phyloP scores from a whole-genome alignment of 2,113 vertebrate genomes.

The Odocoileus hemionus region DNA sequence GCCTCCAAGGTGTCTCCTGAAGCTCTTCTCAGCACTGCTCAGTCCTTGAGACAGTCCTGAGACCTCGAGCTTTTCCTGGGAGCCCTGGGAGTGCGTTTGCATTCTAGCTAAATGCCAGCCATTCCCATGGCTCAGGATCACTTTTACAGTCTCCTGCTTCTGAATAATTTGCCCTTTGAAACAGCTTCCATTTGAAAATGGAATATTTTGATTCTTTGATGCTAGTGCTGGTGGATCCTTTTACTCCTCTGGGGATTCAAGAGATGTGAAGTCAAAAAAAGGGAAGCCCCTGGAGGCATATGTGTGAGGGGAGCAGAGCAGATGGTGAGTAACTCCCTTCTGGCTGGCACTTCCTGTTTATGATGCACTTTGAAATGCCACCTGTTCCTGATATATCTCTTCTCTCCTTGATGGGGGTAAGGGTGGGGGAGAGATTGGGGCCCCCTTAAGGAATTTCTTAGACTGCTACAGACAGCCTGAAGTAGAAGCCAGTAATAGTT shows the following conservation, averaged over 20 bases:
- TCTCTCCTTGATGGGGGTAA: neutral
- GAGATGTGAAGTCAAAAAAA: slow-evolving; percentile 18
- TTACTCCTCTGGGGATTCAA: slow-evolving; percentile 28
- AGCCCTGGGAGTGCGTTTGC: neutral
- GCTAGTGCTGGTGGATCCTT: neutral
- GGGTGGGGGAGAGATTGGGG: neutral
- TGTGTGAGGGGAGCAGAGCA: slow-evolving; percentile 44
- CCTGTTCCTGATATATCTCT: slow-evolving; percentile 47
- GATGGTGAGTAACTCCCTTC: slow-evolving; percentile 50
- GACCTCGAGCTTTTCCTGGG: neutral
- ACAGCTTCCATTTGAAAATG: slow-evolving; percentile 37
- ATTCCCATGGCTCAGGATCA: neutral
- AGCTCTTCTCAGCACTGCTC: neutral
- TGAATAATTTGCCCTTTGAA: slow-evolving; percentile 34
- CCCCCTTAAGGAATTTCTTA: slow-evolving; percentile 26
- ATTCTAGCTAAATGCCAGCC: slow-evolving; percentile 50
- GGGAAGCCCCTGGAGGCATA: slow-evolving; percentile 4
- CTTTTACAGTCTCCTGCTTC: neutral
- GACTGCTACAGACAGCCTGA: neutral
- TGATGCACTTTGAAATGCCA: slow-evolving; percentile 61
- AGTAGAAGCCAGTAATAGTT: slow-evolving; percentile 18
- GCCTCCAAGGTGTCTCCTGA: neutral
- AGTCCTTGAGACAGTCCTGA: neutral
- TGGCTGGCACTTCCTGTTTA: slow-evolving; percentile 45
- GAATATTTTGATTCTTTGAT: slow-evolving; percentile 22